These are phyloP conservation scores for Neofelis nebulosa DNA, from an alignment of 2,113 vertebrate species.

Conservation along the genomic window DNA sequence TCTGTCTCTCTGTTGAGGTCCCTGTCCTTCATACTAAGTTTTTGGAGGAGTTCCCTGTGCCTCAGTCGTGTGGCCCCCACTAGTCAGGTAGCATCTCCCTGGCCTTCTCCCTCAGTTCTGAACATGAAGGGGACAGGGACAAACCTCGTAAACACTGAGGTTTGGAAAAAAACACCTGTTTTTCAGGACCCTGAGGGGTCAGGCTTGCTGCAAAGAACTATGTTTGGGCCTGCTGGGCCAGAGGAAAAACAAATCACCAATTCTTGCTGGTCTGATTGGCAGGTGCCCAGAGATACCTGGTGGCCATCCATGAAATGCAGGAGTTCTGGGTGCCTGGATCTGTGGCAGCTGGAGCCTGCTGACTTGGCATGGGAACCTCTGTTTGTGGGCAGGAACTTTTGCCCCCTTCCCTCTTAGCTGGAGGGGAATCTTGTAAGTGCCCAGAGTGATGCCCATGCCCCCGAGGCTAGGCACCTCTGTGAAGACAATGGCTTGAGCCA, in stretches of 20 bases:
- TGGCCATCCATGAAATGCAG: background rate
- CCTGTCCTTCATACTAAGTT: background rate
- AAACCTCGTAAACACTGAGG: background rate
- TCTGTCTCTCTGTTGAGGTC: background rate
- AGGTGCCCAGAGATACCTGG: background rate
- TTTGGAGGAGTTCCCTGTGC: background rate
- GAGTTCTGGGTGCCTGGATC: background rate
- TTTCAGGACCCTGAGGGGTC: background rate
- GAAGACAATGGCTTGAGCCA: background rate
- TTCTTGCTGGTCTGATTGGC: background rate
- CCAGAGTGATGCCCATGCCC: background rate
- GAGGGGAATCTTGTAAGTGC: background rate
- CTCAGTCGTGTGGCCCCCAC: background rate
- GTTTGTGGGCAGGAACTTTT: background rate
- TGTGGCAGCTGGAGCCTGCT: background rate
- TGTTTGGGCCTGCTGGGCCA: background rate
- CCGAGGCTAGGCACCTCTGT: background rate
- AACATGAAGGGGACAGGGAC: fast-evolving
- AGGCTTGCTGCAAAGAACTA: background rate
- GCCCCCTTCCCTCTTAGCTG: background rate
- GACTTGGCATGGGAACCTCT: background rate
- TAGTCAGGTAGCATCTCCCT: background rate
- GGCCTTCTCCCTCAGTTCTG: background rate
- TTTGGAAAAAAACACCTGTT: background rate
- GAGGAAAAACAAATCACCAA: background rate